These are phyloP conservation scores for zebrafish (Danio rerio) DNA, from an alignment of 2,113 vertebrate species.

Conservation along the genomic window DNA sequence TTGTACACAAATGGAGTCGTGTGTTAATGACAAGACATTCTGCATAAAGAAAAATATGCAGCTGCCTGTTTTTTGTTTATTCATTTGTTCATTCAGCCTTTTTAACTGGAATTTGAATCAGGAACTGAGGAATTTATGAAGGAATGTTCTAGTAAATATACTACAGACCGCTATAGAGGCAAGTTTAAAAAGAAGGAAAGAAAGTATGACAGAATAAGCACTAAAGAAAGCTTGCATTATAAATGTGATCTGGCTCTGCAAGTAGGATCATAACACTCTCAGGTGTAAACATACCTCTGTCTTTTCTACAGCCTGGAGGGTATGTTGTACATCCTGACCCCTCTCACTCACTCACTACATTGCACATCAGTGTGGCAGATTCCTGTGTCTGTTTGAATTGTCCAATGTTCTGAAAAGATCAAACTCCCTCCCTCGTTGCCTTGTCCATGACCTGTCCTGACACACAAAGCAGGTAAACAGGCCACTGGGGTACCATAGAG, in stretches of 20 bases:
- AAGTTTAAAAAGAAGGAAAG: neutral
- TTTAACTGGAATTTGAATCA: conserved; percentile 12
- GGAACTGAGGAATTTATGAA: conserved; percentile 19
- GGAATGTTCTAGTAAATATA: neutral
- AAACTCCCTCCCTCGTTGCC: conserved; percentile 23
- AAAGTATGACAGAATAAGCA: neutral
- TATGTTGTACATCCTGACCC: conserved; percentile 42
- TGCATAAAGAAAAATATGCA: conserved; percentile 5
- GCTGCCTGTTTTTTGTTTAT: conserved; percentile 42
- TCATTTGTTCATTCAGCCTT: conserved; percentile 41
- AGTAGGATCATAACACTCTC: conserved; percentile 12
- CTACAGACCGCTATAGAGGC: neutral
- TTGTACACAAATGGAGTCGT: conserved; percentile 29
- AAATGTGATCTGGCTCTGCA: neutral
- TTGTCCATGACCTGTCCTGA: conserved; percentile 41
- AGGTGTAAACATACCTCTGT: conserved; percentile 31
- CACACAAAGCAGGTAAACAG: conserved; percentile 42
- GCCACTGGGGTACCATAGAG: conserved; percentile 24
- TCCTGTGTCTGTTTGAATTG: conserved; percentile 49
- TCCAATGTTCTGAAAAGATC: conserved; percentile 43
- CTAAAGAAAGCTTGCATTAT: neutral
- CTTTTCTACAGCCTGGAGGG: conserved; percentile 25
- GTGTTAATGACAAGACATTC: conserved; percentile 47
- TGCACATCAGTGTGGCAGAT: conserved; percentile 53
- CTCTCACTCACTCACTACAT: conserved; percentile 46